Conservation (phyloP, 92 coral and sea anemone genomes). For the Blastomussa wellsi region DNA sequence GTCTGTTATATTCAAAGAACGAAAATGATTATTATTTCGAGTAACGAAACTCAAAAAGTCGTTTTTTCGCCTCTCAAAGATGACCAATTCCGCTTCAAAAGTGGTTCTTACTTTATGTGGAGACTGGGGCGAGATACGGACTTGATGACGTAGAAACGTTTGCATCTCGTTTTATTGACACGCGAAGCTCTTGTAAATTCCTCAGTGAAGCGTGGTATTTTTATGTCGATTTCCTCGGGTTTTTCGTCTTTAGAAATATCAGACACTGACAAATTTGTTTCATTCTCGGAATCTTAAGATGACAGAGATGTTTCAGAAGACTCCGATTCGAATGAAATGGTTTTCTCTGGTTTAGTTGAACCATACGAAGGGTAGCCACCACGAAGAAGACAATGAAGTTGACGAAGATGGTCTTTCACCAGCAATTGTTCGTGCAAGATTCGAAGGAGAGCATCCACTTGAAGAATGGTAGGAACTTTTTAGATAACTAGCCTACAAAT, state of each 20-base stretch:
- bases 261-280: neutral
- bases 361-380: constrained; percentile 15
- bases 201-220: no score
- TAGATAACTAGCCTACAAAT: neutral
- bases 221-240: no score
- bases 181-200: no score
- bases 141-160: constrained; percentile 3
- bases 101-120: constrained; percentile 3
- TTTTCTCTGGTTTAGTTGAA: constrained; percentile 24
- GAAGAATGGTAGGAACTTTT: constrained; percentile 10
- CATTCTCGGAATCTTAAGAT: neutral
- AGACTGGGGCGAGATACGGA: neutral
- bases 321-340: constrained; percentile 1
- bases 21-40: neutral
- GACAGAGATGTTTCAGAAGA: constrained; percentile 1
- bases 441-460: constrained; percentile 3
- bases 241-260: neutral
- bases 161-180: no score
- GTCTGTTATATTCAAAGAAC: neutral
- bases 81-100: neutral
- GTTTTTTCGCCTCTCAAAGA: constrained; percentile 1
- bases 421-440: constrained; percentile 2
- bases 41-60: constrained; percentile 4
- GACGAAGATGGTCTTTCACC: constrained; percentile 28
- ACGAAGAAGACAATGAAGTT: neutral